Evolutionary conservation across 2,888 invertebrate genomes (phyloP).

Genomic region (Drosophila fungiperda): DNA sequence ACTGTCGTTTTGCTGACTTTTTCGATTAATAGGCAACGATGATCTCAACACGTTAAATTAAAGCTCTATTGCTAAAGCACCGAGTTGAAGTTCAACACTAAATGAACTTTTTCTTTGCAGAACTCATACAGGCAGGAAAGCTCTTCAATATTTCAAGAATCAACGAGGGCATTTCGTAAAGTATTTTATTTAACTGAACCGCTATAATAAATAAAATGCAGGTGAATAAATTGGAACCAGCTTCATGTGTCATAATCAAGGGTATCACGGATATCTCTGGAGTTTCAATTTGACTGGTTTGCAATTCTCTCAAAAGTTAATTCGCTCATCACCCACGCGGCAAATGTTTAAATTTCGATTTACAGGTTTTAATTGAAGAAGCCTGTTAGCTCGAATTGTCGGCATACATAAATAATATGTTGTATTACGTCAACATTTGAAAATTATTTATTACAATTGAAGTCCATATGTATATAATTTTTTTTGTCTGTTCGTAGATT

Average conservation of each 20-base stretch:
- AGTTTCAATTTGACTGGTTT: neutral
- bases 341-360: neutral
- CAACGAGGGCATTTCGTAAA: slow-evolving; percentile 45
- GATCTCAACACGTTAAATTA: slow-evolving; percentile 63
- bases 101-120: slow-evolving; percentile 60
- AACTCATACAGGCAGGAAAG: slow-evolving; percentile 44
- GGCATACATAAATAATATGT: neutral
- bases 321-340: neutral
- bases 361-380: neutral
- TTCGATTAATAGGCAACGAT: slow-evolving; percentile 38
- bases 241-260: neutral
- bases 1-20: slow-evolving; percentile 35
- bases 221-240: neutral
- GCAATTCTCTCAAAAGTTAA: neutral
- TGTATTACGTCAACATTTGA: neutral
- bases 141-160: slow-evolving; percentile 46
- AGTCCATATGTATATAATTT: neutral
- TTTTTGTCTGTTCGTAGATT: neutral
- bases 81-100: slow-evolving; percentile 66
- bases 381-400: neutral
- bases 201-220: neutral
- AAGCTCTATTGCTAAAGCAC: slow-evolving; percentile 67
- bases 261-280: neutral
- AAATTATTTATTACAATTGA: neutral
- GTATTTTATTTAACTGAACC: slow-evolving; percentile 24